These are phyloP conservation scores for Drosophila nigrodunni DNA, from an alignment of 1,140 invertebrate species.

Conservation along the genomic window DNA sequence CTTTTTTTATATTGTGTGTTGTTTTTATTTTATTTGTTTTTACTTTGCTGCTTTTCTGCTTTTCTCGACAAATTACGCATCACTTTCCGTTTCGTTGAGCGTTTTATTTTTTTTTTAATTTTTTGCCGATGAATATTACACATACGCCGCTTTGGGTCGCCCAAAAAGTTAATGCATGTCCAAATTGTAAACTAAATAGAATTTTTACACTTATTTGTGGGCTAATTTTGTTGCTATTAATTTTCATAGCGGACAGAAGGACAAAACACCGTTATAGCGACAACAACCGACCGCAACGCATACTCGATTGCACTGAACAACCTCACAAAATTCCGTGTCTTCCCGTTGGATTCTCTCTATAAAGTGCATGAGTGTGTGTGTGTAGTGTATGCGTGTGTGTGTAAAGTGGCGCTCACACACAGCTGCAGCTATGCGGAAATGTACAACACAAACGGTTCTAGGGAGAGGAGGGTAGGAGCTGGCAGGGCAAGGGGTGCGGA, in stretches of 20 bases:
- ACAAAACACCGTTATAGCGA: constrained; percentile 13
- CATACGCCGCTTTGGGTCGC: constrained; percentile 72
- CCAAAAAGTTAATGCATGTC: constrained; percentile 4
- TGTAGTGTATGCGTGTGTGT: constrained; percentile 6
- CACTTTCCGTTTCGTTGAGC: constrained; percentile 77
- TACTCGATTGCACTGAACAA: constrained; percentile 49
- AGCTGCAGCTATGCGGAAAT: constrained; percentile 51
- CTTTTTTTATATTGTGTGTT: constrained; percentile 18
- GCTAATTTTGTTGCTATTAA: not conserved
- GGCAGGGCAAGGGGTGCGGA: not conserved
- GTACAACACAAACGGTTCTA: not conserved
- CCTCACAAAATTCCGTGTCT: constrained; percentile 33
- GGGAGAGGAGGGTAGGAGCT: not conserved
- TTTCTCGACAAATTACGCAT: constrained; percentile 73
- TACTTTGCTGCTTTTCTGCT: constrained; percentile 29
- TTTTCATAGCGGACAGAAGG: not conserved
- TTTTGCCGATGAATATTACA: constrained; percentile 48
- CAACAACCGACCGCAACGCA: constrained; percentile 49
- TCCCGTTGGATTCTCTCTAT: constrained; percentile 45
- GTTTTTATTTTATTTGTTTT: constrained; percentile 19
- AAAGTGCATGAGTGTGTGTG: constrained; percentile 4
- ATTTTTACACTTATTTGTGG: not conserved
- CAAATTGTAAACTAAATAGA: not conserved
- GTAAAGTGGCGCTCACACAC: constrained; percentile 8
- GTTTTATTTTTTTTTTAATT: constrained; percentile 41